Evolutionary conservation across 2,888 invertebrate genomes (phyloP).

Genomic region (Hanleya hanleyi): DNA sequence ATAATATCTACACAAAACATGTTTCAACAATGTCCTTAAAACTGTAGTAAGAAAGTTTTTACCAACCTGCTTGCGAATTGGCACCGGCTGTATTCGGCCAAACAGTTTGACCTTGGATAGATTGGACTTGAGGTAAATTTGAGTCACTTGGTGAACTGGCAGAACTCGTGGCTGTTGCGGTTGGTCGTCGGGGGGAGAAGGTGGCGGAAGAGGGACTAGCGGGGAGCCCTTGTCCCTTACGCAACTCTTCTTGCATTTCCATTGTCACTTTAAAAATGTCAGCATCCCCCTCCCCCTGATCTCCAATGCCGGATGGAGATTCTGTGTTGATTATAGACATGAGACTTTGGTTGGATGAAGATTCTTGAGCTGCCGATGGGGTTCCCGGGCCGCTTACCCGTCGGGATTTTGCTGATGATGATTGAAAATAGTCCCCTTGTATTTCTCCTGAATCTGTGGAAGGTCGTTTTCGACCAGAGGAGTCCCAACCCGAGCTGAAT

Average conservation of each 20-base stretch:
- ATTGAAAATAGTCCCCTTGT: background rate
- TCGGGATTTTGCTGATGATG: background rate
- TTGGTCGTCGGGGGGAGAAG: background rate
- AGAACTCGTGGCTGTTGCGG: background rate
- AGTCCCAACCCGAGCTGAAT: too few species aligned
- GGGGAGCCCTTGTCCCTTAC: background rate
- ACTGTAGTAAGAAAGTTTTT: too few species aligned
- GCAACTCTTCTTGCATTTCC: background rate
- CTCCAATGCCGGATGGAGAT: background rate
- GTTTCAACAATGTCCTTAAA: too few species aligned
- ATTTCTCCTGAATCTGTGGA: too few species aligned
- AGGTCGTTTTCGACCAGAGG: background rate
- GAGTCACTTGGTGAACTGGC: background rate
- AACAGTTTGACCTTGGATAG: too few species aligned
- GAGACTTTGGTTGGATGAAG: constrained; percentile 3
- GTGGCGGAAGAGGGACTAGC: background rate
- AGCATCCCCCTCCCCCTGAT: background rate
- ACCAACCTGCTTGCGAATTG: constrained; percentile 1
- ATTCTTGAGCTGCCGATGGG: background rate
- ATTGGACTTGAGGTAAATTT: background rate
- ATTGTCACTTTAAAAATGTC: constrained; percentile 8
- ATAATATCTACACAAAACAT: too few species aligned
- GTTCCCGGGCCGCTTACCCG: background rate
- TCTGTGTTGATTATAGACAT: constrained; percentile 5
- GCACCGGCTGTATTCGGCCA: background rate